Evolutionary conservation across 2,797 vertebrate species (phyloP).

Genomic region (Acanthopagrus latus): DNA sequence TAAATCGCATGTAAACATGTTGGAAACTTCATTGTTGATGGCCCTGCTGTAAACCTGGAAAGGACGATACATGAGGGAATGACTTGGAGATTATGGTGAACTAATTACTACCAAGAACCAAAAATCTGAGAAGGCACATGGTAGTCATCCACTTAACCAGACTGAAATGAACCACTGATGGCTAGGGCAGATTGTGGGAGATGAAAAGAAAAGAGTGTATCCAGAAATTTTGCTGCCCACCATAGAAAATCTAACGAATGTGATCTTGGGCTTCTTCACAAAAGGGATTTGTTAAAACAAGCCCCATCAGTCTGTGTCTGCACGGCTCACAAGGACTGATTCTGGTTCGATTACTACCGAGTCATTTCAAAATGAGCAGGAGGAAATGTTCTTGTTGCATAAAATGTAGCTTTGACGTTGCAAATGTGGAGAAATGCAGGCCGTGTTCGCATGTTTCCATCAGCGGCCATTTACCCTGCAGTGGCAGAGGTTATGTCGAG

Average conservation of each 20-base stretch:
- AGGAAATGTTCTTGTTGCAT: constrained; percentile 26
- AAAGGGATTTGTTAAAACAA: background rate
- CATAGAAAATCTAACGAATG: background rate
- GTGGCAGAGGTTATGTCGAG: background rate
- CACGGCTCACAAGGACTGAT: background rate
- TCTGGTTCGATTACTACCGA: background rate
- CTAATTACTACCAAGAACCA: background rate
- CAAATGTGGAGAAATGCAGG: constrained; percentile 5
- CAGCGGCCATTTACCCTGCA: background rate
- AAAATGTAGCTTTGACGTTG: background rate
- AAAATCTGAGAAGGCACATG: background rate
- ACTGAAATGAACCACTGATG: background rate
- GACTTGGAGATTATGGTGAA: background rate
- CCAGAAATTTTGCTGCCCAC: background rate
- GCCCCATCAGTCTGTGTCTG: background rate
- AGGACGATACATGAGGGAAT: background rate
- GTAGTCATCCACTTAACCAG: background rate
- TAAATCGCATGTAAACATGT: no score
- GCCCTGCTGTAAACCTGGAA: background rate
- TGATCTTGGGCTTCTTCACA: background rate
- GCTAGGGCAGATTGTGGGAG: background rate
- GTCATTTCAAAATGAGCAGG: background rate
- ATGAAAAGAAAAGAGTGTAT: background rate
- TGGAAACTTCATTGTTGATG: no score
- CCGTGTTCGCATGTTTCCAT: background rate